Conservation (phyloP, 2,113 vertebrate species). For the Chlorodrepanis virens region DNA sequence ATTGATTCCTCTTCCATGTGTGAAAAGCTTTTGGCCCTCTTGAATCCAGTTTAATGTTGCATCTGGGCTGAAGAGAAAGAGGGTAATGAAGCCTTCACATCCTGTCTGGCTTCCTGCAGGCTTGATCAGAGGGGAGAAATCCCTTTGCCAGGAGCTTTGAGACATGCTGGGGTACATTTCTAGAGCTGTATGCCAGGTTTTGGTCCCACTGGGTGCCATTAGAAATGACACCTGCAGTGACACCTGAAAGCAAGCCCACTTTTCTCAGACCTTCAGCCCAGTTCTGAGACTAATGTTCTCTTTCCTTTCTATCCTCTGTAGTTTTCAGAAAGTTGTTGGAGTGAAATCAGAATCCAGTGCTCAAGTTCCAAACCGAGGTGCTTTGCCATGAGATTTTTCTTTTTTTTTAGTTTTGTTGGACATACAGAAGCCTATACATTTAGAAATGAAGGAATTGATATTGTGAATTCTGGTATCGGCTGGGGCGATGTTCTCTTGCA, state of each 20-base stretch:
- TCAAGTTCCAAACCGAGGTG: not conserved
- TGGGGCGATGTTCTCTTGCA: rapidly evolving
- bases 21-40: conserved; percentile 35
- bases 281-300: not conserved
- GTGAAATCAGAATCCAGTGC: not conserved
- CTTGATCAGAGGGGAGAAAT: not conserved
- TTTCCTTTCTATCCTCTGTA: not conserved
- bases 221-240: not conserved
- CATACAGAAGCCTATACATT: not conserved
- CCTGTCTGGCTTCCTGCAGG: not conserved
- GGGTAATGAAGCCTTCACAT: conserved; percentile 3
- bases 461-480: not conserved
- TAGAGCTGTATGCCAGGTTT: not conserved
- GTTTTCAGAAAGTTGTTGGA: not conserved
- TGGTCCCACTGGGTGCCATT: not conserved
- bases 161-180: not conserved
- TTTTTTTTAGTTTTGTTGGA: not conserved
- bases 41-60: conserved; percentile 7
- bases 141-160: not conserved
- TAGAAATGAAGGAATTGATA: not conserved
- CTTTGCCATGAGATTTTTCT: not conserved
- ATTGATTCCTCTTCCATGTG: not conserved
- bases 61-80: conserved; percentile 1
- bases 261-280: not conserved
- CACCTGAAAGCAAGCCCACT: not conserved